Conservation (phyloP, 2,888 invertebrate species). For the Desoria tigrina region DNA sequence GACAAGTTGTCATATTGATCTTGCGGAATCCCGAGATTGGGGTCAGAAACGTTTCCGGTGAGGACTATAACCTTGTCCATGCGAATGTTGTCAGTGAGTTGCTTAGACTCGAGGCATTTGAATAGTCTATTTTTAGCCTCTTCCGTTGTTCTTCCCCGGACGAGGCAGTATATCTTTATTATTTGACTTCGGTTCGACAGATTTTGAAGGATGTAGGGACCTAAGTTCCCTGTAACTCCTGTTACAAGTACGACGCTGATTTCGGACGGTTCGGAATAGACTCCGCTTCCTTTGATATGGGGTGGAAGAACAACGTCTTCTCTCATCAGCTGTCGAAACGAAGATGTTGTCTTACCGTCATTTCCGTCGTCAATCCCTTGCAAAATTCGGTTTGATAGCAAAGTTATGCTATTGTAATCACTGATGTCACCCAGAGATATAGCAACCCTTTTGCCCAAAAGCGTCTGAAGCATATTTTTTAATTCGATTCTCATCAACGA, state of each 20-base stretch:
- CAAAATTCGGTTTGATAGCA: background rate
- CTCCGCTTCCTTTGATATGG: constrained; percentile 7
- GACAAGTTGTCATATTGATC: constrained; percentile 23
- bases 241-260: constrained; percentile 20
- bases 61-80: background rate
- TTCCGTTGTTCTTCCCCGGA: constrained; percentile 4
- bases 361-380: background rate
- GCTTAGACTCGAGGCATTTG: background rate
- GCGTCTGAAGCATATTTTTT: constrained; percentile 30
- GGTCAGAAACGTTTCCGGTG: background rate
- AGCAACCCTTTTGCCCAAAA: constrained; percentile 23
- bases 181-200: constrained; percentile 6
- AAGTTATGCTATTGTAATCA: constrained; percentile 28
- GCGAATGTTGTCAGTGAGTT: background rate
- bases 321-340: background rate
- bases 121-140: background rate
- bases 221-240: constrained; percentile 24
- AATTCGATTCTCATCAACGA: constrained; percentile 38
- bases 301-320: constrained; percentile 27
- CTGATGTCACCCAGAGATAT: constrained; percentile 22
- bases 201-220: constrained; percentile 24
- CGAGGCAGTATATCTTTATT: constrained; percentile 15
- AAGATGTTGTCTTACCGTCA: background rate
- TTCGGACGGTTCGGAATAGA: background rate
- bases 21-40: constrained; percentile 17